phyloP scores from a whole-genome alignment of 2,888 invertebrate species.

The Yponomeuta evonymella region DNA sequence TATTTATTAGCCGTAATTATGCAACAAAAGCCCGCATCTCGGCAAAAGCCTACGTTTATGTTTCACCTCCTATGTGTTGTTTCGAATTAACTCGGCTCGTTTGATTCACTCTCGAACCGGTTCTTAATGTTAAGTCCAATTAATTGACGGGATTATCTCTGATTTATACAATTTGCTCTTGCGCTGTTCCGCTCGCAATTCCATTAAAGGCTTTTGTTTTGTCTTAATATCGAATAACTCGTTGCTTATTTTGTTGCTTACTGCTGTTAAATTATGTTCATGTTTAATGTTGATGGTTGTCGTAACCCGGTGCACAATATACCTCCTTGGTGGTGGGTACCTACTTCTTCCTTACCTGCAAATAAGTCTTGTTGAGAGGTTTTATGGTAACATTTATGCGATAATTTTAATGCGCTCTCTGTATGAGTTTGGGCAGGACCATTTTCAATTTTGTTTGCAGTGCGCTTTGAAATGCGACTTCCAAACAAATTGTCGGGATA shows the following conservation, averaged over 20 bases:
- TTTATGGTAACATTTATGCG: background rate
- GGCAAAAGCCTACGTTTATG: background rate
- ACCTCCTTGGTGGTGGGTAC: no score
- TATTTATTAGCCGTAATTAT: no score
- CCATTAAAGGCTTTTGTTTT: constrained; percentile 28
- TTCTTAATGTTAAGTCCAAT: constrained; percentile 71
- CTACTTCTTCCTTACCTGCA: no score
- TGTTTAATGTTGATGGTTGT: no score
- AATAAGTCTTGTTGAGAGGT: no score
- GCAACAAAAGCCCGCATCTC: background rate
- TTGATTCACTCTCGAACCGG: constrained; percentile 55
- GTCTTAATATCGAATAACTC: background rate
- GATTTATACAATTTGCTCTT: constrained; percentile 73
- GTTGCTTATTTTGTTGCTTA: background rate
- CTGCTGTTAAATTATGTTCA: background rate
- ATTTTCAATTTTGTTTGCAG: background rate
- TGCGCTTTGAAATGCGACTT: constrained; percentile 1
- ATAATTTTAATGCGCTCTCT: background rate
- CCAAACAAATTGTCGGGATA: constrained; percentile 69
- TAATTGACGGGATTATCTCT: constrained; percentile 75
- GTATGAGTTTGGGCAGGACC: background rate
- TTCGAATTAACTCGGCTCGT: constrained; percentile 17
- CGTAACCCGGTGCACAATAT: no score
- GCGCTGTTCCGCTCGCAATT: constrained; percentile 56
- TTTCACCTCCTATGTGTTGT: constrained; percentile 33